Conservation (phyloP, 1,140 invertebrate genomes). For the Hormaphis cornu region DNA sequence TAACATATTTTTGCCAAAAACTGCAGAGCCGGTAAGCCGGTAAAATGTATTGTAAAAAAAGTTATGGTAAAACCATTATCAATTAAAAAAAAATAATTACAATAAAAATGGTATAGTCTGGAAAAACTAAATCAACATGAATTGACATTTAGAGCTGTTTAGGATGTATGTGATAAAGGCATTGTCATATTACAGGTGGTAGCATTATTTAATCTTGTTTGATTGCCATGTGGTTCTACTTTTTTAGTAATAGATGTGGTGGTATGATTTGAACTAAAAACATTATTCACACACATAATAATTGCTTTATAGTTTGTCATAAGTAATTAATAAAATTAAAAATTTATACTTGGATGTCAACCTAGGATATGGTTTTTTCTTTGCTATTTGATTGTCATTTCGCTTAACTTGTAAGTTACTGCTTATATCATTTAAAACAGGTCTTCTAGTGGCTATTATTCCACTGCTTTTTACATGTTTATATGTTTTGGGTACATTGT, state of each 20-base stretch:
- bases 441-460: neutral
- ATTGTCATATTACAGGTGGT: no score
- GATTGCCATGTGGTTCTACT: no score
- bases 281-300: no score
- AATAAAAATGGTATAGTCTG: constrained; percentile 8
- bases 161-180: neutral
- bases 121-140: neutral
- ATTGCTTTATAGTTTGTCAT: no score
- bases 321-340: neutral
- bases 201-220: no score
- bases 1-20: constrained; percentile 2
- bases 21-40: constrained; percentile 8
- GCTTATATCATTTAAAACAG: constrained; percentile 14
- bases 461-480: constrained; percentile 13
- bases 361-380: constrained; percentile 14
- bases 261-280: constrained; percentile 9
- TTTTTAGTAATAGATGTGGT: neutral
- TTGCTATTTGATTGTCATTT: constrained; percentile 14
- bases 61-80: constrained; percentile 12
- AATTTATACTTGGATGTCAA: constrained; percentile 2
- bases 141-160: constrained; percentile 1
- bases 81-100: constrained; percentile 8
- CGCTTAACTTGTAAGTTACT: neutral
- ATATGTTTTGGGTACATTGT: neutral
- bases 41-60: neutral